Evolutionary conservation across 2,113 vertebrate genomes (phyloP), one percentile per base, ranked within the genome.

Genomic region (Entomyzon cyanotis): DNA sequence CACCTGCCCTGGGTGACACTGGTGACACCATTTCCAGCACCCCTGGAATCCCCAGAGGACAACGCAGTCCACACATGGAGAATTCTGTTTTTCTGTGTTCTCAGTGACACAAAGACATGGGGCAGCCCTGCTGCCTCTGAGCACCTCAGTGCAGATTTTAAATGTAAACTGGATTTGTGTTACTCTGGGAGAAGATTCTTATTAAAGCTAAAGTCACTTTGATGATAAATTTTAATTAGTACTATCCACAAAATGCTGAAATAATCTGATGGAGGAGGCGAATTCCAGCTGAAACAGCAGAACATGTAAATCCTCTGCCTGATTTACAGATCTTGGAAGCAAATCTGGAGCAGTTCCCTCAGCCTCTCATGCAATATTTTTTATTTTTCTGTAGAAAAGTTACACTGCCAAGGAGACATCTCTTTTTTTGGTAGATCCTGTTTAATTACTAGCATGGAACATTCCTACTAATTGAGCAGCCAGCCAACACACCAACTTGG

Each of bases 31-130:
- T 10, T 9, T 3, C 0, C n/a, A 47, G 24, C 44, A 21, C 5
- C 22, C 31, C 33, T 14, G 11, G 4, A 8, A 16, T 1, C 15
- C 33, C 69, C 82, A 33, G 33, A 33, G 49, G 24, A 11, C 3
- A 47, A 8, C 4, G 23, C 31, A 9, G 17, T 4, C 21, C 13
- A 5, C 1, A 1, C 3, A 0, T 0, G 25, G 17, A 63, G 10
- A 64, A 3, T 4, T 23, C 91, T 9, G 24, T 4, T 9, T 10
- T 31, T n/a, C 44, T 31, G 0, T 1, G 16, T 7, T 37, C 20
- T 3, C n/a, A 15, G 3, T 14, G 82, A 1, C 3, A 18, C n/a
- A 11, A 15, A 15, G 55, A 6, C 28, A 25, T 1, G 12, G 28
- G 63, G 60, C 28, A 64, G 9, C 28, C 1, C 59, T 5, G 53